A percentile compares a stretch with the other conserved stretches of the same genome.
Evolutionary conservation across 2,888 invertebrate species (phyloP).

Genomic region (Platynereis dumerilii): DNA sequence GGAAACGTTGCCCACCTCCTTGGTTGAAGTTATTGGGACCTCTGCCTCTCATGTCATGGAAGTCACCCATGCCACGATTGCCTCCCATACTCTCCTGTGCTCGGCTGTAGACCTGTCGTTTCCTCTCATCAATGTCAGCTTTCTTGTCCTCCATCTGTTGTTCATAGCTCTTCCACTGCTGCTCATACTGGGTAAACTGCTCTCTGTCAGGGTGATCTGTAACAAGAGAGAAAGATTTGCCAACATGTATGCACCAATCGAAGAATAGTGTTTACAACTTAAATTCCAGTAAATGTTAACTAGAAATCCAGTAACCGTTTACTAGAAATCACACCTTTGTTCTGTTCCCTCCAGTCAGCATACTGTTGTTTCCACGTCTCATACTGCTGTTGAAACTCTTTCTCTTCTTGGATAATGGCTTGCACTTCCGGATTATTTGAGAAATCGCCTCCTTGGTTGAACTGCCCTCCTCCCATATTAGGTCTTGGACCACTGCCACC

Average conservation of each 20-base stretch:
- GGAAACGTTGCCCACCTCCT: not conserved
- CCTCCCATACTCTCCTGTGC: not conserved
- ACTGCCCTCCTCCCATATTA: too few species aligned
- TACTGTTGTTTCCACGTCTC: slow-evolving; percentile 91
- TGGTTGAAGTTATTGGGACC: slow-evolving; percentile 8
- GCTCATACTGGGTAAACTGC: slow-evolving; percentile 73
- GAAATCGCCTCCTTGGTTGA: not conserved
- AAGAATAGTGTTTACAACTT: not conserved
- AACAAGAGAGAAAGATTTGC: too few species aligned
- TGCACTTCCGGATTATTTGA: slow-evolving; percentile 7
- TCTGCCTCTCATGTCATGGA: slow-evolving; percentile 5
- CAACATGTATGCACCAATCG: not conserved
- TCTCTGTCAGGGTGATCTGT: slow-evolving; percentile 83
- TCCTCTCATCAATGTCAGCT: slow-evolving; percentile 46
- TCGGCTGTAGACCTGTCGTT: slow-evolving; percentile 32
- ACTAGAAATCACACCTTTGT: slow-evolving; percentile 70
- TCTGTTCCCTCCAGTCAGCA: slow-evolving; percentile 88
- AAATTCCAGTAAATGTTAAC: not conserved
- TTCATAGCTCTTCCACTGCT: slow-evolving; percentile 81
- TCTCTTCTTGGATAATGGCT: slow-evolving; percentile 72
- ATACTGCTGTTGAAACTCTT: slow-evolving; percentile 86
- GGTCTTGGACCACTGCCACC: too few species aligned
- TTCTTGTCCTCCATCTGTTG: slow-evolving; percentile 58
- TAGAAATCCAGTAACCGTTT: too few species aligned
- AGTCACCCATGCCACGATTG: not conserved